phyloP scores from a whole-genome alignment of 2,113 vertebrate species.

The Tychaedon coryphoeus region DNA sequence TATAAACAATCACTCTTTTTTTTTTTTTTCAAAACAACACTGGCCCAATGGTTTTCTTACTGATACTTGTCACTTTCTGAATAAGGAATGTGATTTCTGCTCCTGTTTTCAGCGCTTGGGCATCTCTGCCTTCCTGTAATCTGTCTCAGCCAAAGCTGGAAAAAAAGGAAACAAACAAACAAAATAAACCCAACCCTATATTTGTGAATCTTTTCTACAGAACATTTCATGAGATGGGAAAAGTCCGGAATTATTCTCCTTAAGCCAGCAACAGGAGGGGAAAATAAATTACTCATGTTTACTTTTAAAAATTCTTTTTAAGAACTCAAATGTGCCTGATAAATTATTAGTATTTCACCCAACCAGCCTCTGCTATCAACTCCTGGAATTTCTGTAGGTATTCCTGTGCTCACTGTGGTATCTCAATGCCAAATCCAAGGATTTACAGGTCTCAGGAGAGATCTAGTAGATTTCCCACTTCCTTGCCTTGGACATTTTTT shows the following conservation, averaged over 20 bases:
- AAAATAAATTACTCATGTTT: conserved; percentile 36
- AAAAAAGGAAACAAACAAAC: background rate
- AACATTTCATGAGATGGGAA: background rate
- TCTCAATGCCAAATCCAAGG: background rate
- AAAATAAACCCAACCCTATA: background rate
- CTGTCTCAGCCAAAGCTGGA: background rate
- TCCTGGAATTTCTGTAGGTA: background rate
- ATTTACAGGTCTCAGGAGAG: conserved; percentile 22
- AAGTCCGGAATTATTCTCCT: background rate
- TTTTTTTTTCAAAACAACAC: background rate
- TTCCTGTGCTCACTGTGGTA: accelerated
- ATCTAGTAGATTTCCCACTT: background rate
- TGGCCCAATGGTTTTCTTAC: background rate
- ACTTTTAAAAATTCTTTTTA: conserved; percentile 7
- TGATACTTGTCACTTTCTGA: background rate
- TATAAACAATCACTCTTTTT: background rate
- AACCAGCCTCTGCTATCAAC: background rate
- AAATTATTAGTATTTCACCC: background rate
- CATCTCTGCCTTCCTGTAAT: background rate
- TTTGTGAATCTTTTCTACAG: background rate
- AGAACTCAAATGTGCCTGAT: background rate
- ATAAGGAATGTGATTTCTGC: background rate
- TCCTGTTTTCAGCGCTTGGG: background rate
- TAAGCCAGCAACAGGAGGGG: background rate
- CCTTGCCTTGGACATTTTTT: background rate